Conservation (phyloP, 2,113 vertebrate genomes). For the Leucosticte australis region DNA sequence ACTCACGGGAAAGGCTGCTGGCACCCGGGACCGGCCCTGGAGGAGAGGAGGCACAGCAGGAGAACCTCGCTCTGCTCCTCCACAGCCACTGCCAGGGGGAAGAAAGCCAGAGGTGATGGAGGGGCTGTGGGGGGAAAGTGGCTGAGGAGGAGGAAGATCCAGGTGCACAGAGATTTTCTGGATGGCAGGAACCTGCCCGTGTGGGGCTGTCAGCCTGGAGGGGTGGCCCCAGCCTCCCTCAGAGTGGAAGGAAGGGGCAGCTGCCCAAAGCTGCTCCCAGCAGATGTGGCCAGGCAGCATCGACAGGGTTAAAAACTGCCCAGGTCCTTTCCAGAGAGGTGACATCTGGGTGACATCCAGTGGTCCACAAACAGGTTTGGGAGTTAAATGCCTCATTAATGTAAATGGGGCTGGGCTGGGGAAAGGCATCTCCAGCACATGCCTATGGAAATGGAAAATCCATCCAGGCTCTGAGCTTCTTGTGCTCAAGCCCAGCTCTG, state of each 20-base stretch:
- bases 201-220: no score
- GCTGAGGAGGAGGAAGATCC: background rate
- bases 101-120: background rate
- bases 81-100: fast-evolving
- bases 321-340: background rate
- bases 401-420: background rate
- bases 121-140: fast-evolving
- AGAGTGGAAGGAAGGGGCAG: fast-evolving
- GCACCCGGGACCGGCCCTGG: background rate
- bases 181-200: background rate
- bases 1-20: background rate
- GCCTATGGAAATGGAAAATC: slow-evolving; percentile 31
- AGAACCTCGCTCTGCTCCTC: background rate
- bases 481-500: background rate
- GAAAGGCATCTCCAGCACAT: slow-evolving; percentile 15
- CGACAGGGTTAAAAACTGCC: background rate
- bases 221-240: background rate
- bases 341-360: background rate
- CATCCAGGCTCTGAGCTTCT: background rate
- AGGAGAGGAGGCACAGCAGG: background rate
- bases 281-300: background rate
- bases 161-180: background rate
- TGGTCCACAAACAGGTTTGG: slow-evolving; percentile 28
- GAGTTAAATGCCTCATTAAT: slow-evolving; percentile 38
- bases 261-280: background rate